phyloP scores from a whole-genome alignment of 2,888 invertebrate species.

The Andricus curvator region DNA sequence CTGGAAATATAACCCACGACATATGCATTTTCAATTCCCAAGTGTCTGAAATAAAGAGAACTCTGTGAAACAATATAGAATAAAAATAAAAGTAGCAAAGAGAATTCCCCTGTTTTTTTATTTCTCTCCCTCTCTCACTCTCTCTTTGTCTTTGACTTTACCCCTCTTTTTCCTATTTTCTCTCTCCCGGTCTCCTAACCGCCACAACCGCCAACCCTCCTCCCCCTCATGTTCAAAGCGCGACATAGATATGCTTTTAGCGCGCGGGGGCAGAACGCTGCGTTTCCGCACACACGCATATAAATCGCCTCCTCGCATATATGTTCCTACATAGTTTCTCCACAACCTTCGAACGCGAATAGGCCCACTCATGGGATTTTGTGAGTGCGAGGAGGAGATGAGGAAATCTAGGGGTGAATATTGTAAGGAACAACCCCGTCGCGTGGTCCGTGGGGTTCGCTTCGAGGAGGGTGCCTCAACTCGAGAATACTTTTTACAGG shows the following conservation, averaged over 20 bases:
- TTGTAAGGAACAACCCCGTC: constrained; percentile 45
- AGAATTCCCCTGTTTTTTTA: background rate
- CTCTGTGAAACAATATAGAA: constrained; percentile 2
- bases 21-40: background rate
- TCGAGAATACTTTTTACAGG: constrained; percentile 49
- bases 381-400: constrained; percentile 46
- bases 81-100: background rate
- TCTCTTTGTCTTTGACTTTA: constrained; percentile 24
- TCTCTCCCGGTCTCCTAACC: constrained; percentile 56
- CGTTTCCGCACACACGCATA: constrained; percentile 70
- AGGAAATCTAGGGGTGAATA: constrained; percentile 46
- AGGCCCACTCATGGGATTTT: constrained; percentile 55
- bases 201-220: constrained; percentile 43
- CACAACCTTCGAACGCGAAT: constrained; percentile 49
- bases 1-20: background rate
- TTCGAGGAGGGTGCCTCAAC: constrained; percentile 33
- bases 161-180: constrained; percentile 31
- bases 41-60: background rate
- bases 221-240: constrained; percentile 61
- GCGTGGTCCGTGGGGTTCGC: constrained; percentile 41
- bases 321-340: constrained; percentile 49
- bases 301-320: constrained; percentile 52
- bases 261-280: constrained; percentile 69
- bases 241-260: constrained; percentile 79
- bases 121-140: constrained; percentile 10